phyloP scores from a whole-genome alignment of 2,113 vertebrate genomes.

The Scalopus aquaticus region DNA sequence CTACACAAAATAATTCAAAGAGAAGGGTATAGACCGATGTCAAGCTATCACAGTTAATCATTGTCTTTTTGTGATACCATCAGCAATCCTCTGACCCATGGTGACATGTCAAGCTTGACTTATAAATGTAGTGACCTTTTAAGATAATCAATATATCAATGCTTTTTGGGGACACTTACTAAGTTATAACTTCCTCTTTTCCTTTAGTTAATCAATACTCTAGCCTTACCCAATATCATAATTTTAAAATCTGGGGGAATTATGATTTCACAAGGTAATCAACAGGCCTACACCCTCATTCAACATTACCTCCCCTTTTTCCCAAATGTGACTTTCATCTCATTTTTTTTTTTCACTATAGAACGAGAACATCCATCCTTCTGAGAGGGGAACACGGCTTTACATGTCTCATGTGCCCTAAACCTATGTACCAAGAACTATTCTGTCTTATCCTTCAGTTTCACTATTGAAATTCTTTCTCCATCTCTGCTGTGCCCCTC shows the following conservation, averaged over 20 bases:
- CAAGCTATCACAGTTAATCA: not conserved
- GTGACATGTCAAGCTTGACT: slow-evolving; percentile 32
- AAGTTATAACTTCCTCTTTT: not conserved
- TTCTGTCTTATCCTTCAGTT: not conserved
- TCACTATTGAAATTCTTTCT: not conserved
- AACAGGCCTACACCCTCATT: not conserved
- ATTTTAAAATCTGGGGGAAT: not conserved
- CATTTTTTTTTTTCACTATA: not conserved
- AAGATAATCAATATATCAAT: not conserved
- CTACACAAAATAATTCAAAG: slow-evolving; percentile 7
- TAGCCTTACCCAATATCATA: not conserved
- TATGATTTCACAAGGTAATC: not conserved
- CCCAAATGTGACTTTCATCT: not conserved
- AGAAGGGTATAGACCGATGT: slow-evolving; percentile 36
- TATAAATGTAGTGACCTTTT: slow-evolving; percentile 46
- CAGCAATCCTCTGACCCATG: not conserved
- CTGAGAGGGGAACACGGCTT: not conserved
- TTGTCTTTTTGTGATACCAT: not conserved
- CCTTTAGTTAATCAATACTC: not conserved
- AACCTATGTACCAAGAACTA: not conserved
- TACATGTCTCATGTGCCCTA: not conserved
- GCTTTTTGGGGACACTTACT: not conserved
- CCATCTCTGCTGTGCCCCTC: not conserved
- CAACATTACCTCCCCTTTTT: not conserved
- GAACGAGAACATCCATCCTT: not conserved